These are phyloP conservation scores for Lycocerus yunnanus DNA, from an alignment of 2,888 invertebrate species.

Conservation along the genomic window DNA sequence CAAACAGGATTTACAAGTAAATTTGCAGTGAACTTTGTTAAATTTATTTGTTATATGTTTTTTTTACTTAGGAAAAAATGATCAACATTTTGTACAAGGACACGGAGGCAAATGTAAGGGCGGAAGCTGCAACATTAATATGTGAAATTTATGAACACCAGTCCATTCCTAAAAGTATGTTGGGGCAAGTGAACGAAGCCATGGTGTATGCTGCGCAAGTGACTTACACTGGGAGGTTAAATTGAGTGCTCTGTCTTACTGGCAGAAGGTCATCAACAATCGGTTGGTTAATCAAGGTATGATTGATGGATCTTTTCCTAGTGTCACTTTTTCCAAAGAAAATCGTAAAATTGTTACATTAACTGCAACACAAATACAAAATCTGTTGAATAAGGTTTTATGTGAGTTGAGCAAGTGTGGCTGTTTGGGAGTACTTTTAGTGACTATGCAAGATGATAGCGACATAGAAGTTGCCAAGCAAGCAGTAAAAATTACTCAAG, in stretches of 20 bases:
- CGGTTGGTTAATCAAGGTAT: conserved; percentile 78
- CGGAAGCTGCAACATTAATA: conserved; percentile 71
- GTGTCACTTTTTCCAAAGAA: conserved; percentile 79
- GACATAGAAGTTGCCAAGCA: conserved; percentile 73
- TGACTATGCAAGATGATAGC: conserved; percentile 69
- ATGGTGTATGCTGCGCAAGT: conserved; percentile 69
- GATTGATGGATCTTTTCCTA: conserved; percentile 79
- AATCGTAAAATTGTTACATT: conserved; percentile 76
- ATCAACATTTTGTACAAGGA: conserved; percentile 66
- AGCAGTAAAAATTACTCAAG: conserved; percentile 61
- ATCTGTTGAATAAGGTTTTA: conserved; percentile 64
- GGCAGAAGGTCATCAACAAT: conserved; percentile 69
- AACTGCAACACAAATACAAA: conserved; percentile 68
- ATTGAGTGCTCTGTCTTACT: conserved; percentile 71
- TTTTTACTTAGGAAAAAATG: conserved; percentile 54
- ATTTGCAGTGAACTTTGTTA: conserved; percentile 25
- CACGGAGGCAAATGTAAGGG: conserved; percentile 77
- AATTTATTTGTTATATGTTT: conserved; percentile 28
- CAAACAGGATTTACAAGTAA: conserved; percentile 66
- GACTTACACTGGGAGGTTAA: conserved; percentile 88
- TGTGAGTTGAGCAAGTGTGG: conserved; percentile 67
- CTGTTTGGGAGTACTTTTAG: conserved; percentile 71
- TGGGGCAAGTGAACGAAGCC: conserved; percentile 63
- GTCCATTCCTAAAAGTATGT: conserved; percentile 61
- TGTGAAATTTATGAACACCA: conserved; percentile 69